Evolutionary conservation across 1,140 invertebrate species (phyloP).

Genomic region (Ceratosolen solmsi): DNA sequence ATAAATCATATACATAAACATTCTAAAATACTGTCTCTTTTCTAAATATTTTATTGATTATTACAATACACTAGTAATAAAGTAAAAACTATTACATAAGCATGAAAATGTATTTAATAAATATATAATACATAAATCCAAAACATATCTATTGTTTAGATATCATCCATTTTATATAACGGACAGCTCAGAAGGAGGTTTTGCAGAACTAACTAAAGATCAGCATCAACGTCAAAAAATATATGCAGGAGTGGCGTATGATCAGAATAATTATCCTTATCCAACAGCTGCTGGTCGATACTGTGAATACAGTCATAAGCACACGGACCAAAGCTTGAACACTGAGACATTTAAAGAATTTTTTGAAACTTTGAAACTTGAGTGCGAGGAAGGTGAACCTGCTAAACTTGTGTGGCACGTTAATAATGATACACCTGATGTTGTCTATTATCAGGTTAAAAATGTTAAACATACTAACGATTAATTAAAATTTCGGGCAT

Average conservation of each 20-base stretch:
- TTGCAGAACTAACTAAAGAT: constrained; percentile 81
- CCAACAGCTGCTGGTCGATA: constrained; percentile 84
- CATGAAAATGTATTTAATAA: too few species aligned
- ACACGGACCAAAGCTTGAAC: constrained; percentile 78
- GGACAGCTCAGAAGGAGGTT: constrained; percentile 87
- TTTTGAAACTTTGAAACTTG: constrained; percentile 81
- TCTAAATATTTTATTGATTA: not conserved
- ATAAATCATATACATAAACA: too few species aligned
- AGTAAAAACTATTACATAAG: too few species aligned
- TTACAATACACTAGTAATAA: too few species aligned
- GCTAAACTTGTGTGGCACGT: constrained; percentile 87
- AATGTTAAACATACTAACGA: not conserved
- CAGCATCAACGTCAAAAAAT: constrained; percentile 81
- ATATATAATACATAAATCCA: too few species aligned
- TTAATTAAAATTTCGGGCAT: not conserved
- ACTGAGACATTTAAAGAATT: constrained; percentile 84
- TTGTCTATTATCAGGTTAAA: constrained; percentile 90
- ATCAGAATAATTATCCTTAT: constrained; percentile 82
- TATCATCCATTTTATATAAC: constrained; percentile 97
- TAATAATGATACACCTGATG: constrained; percentile 83
- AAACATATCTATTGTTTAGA: constrained; percentile 64
- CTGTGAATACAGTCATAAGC: constrained; percentile 85
- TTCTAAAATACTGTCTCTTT: not conserved
- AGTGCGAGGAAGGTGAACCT: constrained; percentile 83
- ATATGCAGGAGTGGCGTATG: constrained; percentile 87